Conservation (phyloP, 2,113 vertebrate species). For the Coturnix japonica region DNA sequence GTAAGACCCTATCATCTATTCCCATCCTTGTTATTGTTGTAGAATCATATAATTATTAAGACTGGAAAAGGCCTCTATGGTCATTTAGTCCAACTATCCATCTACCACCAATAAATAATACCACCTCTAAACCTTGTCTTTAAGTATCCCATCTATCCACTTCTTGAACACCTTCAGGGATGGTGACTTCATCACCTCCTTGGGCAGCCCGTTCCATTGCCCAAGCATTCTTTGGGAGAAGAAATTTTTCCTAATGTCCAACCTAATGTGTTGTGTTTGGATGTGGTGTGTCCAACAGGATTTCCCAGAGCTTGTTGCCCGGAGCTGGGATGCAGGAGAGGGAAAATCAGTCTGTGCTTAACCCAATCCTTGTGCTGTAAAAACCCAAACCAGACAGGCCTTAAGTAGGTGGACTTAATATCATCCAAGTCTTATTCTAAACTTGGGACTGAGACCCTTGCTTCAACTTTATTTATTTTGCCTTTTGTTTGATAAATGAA, state of each 20-base stretch:
- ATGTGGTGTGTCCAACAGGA: not conserved
- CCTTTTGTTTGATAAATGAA: not conserved
- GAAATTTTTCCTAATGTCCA: too few species aligned
- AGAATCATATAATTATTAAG: too few species aligned
- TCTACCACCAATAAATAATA: too few species aligned
- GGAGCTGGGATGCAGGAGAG: not conserved
- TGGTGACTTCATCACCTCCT: too few species aligned
- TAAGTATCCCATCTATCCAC: too few species aligned
- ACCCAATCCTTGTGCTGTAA: not conserved
- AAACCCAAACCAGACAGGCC: not conserved
- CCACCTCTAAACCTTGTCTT: too few species aligned
- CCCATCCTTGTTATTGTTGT: not conserved
- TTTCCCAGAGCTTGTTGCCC: not conserved
- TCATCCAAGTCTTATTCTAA: not conserved
- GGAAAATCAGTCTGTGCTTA: not conserved
- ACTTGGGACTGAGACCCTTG: not conserved
- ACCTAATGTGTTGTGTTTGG: not conserved
- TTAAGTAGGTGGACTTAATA: not conserved
- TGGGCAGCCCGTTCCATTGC: too few species aligned
- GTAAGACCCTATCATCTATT: not conserved
- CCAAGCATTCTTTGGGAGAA: too few species aligned
- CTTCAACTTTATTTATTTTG: not conserved
- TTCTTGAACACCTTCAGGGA: too few species aligned
- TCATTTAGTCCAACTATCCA: too few species aligned
- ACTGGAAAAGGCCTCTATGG: too few species aligned